A percentile compares a stretch with the other conserved stretches of the same genome.
These are phyloP conservation scores for Syngnathus scovelli DNA, from an alignment of 2,113 vertebrate species.

Conservation along the genomic window DNA sequence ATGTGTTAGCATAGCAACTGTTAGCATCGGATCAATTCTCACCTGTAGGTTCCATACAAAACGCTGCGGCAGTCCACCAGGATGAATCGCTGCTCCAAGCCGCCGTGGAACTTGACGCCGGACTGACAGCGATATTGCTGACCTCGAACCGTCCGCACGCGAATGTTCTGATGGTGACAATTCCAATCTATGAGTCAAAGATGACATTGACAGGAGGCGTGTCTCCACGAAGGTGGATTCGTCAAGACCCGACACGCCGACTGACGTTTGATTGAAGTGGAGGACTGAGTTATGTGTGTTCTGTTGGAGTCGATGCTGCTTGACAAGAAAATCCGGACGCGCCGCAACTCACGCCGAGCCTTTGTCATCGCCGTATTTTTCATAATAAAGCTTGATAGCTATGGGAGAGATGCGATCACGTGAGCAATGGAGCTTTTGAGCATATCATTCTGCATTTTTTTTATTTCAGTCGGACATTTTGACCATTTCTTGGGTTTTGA, in stretches of 20 bases:
- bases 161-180: constrained; percentile 76
- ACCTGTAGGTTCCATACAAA: constrained; percentile 89
- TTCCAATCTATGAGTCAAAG: background rate
- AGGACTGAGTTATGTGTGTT: constrained; percentile 8
- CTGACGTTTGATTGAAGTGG: background rate
- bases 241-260: background rate
- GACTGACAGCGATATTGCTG: constrained; percentile 84
- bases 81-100: constrained; percentile 86
- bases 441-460: background rate
- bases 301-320: constrained; percentile 12
- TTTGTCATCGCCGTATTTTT: background rate
- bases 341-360: background rate
- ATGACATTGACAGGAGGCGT: background rate
- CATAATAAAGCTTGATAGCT: background rate
- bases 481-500: background rate
- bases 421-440: background rate
- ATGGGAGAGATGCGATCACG: background rate
- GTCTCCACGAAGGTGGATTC: background rate
- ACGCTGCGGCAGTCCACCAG: constrained; percentile 85
- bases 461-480: too few species aligned
- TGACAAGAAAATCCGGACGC: constrained; percentile 52
- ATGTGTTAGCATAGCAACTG: background rate
- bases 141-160: constrained; percentile 83
- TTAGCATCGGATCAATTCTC: background rate
- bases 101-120: constrained; percentile 82